Evolutionary conservation across 2,797 vertebrate genomes (phyloP), one percentile per base, ranked within the genome.

Genomic region (Bradypodion ventrale): DNA sequence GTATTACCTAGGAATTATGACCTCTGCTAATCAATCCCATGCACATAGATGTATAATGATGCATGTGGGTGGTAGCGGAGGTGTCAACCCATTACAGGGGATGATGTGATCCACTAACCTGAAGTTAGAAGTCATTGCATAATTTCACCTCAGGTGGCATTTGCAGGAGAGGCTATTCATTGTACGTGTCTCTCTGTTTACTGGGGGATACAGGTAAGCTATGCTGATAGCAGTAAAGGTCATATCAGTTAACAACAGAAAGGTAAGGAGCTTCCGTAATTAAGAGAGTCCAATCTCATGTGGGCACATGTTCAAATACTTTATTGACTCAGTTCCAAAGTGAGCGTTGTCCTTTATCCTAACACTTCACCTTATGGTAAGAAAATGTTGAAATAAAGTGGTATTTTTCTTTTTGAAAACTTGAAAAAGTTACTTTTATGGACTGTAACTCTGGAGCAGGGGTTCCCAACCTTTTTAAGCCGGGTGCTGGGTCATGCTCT

Each of bases 301-400:
- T 25, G 16, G 46, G 7, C 1, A 0, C 23, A 37, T 63, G 80
- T 56, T 75, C 44, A 23, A 52, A 74, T 46, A 88, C 29, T 75
- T 84, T n/a, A 23, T 32, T 82, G 37, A 32, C 6, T 44, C 1
- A 29, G 5, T 7, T 16, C 19, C 65, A 32, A 44, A 2, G n/a
- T 70, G 7, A 27, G 9, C 52, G 5, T 52, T 27, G 46, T 4
- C 29, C 42, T 74, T 84, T 68, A n/a, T 42, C 29, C 25, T 83
- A 46, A 13, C 2, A 72, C 86, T 84, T 80, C 40, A 29, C 62
- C 83, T 10, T 83, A 70, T 32, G 35, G 4, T 75, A 82, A 78
- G 21, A 21, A 10, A 76, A 15, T 25, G 25, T 59, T 56, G 37
- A 23, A 68, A 81, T 72, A 35, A 59, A 3, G 1, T 0, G 70